These are phyloP conservation scores for Ischnura elegans DNA, from an alignment of 2,888 invertebrate genomes.

Conservation along the genomic window DNA sequence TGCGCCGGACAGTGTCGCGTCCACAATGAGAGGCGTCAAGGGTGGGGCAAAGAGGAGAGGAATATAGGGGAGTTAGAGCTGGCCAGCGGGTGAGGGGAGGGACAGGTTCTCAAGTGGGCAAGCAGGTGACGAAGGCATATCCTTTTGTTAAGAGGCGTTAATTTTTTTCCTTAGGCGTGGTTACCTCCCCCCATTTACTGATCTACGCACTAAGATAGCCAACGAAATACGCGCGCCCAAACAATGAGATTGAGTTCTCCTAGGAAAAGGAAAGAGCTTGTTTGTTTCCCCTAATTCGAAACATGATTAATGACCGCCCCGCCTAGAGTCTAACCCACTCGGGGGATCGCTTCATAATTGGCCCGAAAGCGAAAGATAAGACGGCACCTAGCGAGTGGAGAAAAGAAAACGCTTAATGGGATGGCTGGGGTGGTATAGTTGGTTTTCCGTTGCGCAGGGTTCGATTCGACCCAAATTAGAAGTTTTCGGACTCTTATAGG, in stretches of 20 bases:
- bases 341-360: neutral
- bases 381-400: neutral
- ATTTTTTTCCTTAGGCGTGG: conserved; percentile 38
- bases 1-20: neutral
- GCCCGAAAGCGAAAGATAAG: neutral
- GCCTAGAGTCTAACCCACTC: neutral
- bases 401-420: neutral
- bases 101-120: conserved; percentile 28
- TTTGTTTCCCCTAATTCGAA: conserved; percentile 56
- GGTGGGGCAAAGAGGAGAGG: neutral
- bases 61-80: neutral
- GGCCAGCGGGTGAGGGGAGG: neutral
- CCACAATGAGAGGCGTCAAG: neutral
- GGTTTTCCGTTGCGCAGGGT: neutral
- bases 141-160: conserved; percentile 44
- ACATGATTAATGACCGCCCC: conserved; percentile 42
- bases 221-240: conserved; percentile 23
- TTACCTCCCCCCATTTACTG: neutral
- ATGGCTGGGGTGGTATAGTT: neutral
- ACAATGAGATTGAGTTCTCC: conserved; percentile 20
- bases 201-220: conserved; percentile 16
- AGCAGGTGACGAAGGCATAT: conserved; percentile 53
- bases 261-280: neutral
- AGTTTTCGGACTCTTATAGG: too few species aligned
- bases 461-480: neutral